Conservation (phyloP, 2,888 invertebrate genomes). For the Aporophyla nigra region DNA sequence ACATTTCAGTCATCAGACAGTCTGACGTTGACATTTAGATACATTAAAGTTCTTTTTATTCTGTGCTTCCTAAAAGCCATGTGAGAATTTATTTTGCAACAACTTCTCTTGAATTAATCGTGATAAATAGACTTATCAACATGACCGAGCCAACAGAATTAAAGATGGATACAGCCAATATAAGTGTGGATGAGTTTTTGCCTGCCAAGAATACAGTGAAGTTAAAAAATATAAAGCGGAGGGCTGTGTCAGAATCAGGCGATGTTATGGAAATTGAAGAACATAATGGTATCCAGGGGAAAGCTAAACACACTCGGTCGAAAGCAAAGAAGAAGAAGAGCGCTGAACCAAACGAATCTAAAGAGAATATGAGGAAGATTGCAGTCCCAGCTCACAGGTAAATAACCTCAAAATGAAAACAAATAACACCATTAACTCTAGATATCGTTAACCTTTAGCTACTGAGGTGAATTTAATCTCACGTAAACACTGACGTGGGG, state of each 20-base stretch:
- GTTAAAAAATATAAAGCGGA: conserved; percentile 89
- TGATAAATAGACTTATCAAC: conserved; percentile 17
- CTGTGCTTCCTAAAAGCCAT: conserved; percentile 59
- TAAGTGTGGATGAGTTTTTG: conserved; percentile 89
- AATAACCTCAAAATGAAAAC: conserved; percentile 73
- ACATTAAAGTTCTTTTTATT: conserved; percentile 41
- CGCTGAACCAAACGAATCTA: conserved; percentile 89
- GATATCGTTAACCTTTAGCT: too few relatives aligned
- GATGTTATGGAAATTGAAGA: conserved; percentile 93
- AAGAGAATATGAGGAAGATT: conserved; percentile 93
- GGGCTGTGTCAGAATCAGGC: conserved; percentile 87
- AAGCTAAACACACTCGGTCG: conserved; percentile 79
- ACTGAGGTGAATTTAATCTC: too few relatives aligned
- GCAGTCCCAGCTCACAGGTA: conserved; percentile 97
- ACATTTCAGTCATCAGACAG: background rate
- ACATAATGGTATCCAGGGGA: conserved; percentile 91
- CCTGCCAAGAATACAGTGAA: conserved; percentile 88
- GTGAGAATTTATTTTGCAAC: conserved; percentile 65
- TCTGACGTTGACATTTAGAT: conserved; percentile 8
- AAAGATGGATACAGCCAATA: conserved; percentile 88
- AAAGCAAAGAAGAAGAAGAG: conserved; percentile 87
- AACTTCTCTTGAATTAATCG: conserved; percentile 31
- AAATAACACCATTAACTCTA: conserved; percentile 7
- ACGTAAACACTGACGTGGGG: too few relatives aligned
- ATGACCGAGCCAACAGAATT: conserved; percentile 51